Evolutionary conservation across 2,888 invertebrate genomes (phyloP), one percentile per base, ranked within the genome.

Genomic region (Diachrysia chrysitis): DNA sequence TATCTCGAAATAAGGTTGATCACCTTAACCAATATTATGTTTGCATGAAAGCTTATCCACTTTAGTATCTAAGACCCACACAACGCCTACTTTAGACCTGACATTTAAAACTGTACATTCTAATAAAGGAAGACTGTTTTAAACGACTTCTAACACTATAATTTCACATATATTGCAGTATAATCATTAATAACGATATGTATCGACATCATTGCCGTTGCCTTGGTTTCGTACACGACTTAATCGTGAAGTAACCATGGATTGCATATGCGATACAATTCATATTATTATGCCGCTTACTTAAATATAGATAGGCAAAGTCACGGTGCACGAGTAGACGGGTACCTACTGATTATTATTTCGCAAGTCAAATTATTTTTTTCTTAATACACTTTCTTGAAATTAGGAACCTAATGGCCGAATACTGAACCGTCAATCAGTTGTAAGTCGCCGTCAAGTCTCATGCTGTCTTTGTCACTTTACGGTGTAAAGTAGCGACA

Each of bases 61-160:
- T 77, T 51, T 25, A 54, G 32, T 56, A 56, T 56, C 19, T 35
- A 56, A 16, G 3, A 6, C 17, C 56, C 29, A 56, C 74, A 63
- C 53, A 58, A n/a, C 35, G 46, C 75, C 75, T 57, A 76, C 75
- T 51, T 10, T 32, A 23, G 48, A 37, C 51, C 57, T 73, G 69
- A 78, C 65, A 78, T 73, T 74, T 78, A 16, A 55, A 73, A 51
- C 59, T 46, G 55, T 61, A 61, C 51, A 35, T 23, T 63, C 57
- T 57, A 57, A 63, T 58, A 35, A 55, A 64, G 46, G 54, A 64
- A 54, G 54, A 29, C 58, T 35, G 23, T 21, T 58, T 53, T 5
- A 23, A 21, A 55, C 19, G 10, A 46, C 19, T 64, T 55, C 35
- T 54, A 48, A 63, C 19, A 59, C 14, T 67, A 58, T 46, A 62